Base-by-base conservation (phyloP, 2,797 vertebrate genomes). In the Pseudochromis fuscus region DNA sequence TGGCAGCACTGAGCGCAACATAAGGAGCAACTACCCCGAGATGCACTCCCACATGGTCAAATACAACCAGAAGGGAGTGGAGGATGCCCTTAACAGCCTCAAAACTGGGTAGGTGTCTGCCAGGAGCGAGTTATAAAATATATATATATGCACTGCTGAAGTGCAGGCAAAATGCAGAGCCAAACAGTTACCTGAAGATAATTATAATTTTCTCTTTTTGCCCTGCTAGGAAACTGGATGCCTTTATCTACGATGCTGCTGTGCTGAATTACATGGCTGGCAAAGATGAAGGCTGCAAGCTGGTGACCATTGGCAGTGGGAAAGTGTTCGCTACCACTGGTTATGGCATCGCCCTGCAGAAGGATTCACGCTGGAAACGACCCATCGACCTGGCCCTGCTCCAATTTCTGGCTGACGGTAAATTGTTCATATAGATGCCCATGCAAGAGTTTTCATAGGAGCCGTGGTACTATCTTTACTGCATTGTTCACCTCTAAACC, bases 31-130 rank as follows among this genome's bases (percentile, higher is more conserved):
- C 93, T 99, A 99, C 87, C 97, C 97, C 0, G 97, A 99, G 89
- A 99, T 99, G 98, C 97, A 99, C 91, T 92, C 95, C 27, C 97
- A 99, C 94, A 99, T 99, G 98, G 96, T 98, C 89, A 98, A 96
- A 85, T 99, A 98, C 95, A 99, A 99, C 93, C 98, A 99, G 92
- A 96, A 96, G 75, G 96, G 97, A 0, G 98, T 99, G 67, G 97
- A 98, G 90, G 97, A 99, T 0, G 98, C 98, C 1, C 96, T 99
- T 5, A 95, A 94, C 91, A 99, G 97, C 91, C 96, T 99, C 80
- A 99, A 98, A 92, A 96, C 95, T 88, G 97, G 97, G 98, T 98
- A 91, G 4, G 84, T 44, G 46, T 75, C 72, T 73, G 59, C 64
- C 73, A 63, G 58, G 9, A n/a, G n/a, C n/a, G n/a, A 30, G 11